These are phyloP conservation scores for Eclectus roratus DNA, from an alignment of 2,113 vertebrate species.

Conservation along the genomic window DNA sequence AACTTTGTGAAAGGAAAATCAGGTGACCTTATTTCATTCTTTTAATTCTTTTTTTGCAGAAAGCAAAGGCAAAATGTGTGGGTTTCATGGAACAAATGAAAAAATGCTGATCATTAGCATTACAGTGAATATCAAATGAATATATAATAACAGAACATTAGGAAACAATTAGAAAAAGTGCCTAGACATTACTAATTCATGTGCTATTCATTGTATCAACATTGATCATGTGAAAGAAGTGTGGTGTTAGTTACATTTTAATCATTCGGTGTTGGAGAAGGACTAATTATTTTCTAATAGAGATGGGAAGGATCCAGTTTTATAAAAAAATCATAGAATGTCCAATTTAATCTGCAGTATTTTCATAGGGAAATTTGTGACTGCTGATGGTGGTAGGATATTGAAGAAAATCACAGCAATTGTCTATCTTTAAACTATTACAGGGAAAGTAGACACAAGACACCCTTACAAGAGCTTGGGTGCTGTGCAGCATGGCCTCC, in stretches of 20 bases:
- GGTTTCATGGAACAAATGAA: conserved; percentile 14
- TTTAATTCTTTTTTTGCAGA: not conserved
- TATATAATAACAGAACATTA: conserved; percentile 62
- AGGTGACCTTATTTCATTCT: not conserved
- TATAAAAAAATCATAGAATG: not conserved
- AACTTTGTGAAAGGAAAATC: not conserved
- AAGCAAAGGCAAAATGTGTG: not conserved
- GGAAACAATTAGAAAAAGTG: conserved; percentile 69
- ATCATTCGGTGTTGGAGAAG: conserved; percentile 38
- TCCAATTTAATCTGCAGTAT: not conserved
- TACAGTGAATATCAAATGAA: conserved; percentile 41
- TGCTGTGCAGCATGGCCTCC: rapidly evolving
- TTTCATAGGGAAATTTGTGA: not conserved
- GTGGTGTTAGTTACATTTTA: conserved; percentile 64
- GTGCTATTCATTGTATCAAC: conserved; percentile 48
- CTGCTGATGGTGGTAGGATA: not conserved
- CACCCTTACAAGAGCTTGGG: not conserved
- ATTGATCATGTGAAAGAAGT: conserved; percentile 61
- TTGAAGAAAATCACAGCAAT: not conserved
- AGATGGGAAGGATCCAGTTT: not conserved
- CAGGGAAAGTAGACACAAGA: rapidly evolving
- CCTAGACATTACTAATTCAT: conserved; percentile 64
- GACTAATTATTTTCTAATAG: conserved; percentile 53
- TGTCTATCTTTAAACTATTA: not conserved
- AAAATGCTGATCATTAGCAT: conserved; percentile 34